Evolutionary conservation across 2,113 vertebrate species (phyloP), one percentile per base, ranked within the genome.

Genomic region (Sander vitreus): DNA sequence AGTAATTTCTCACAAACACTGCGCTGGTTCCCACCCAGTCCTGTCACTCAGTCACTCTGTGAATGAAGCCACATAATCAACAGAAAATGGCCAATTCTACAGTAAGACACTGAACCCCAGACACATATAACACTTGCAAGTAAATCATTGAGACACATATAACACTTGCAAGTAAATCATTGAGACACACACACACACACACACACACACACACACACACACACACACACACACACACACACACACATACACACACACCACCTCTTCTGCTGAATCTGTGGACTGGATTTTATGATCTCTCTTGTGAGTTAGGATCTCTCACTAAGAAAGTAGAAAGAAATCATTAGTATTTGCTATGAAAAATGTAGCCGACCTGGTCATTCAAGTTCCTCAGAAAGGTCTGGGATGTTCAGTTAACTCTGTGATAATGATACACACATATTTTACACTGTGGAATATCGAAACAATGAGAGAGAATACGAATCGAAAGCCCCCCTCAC

Each of bases 61-160:
- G 72, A 92, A 76, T 81, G 83, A 83, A 73, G 73, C 47, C 14
- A 63, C 36, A 65, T 55, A 78, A 81, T 83, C 45, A 73, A 76
- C 78, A 54, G 73, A 70, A 90, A 84, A 91, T 77, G 23, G 73
- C 8, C 73, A 74, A 74, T 86, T 76, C 53, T 71, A 53, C 33
- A 30, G 60, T 54, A 19, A 73, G 51, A 59, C 58, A 48, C 59
- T 18, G 25, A 48, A 58, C 18, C 4, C 33, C 14, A 57, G 23
- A 45, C 43, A 59, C 43, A 27, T 33, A 12, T 18, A 39, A 27
- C 59, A 60, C 71, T 58, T 15, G 12, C 51, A 43, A 21, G 30
- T n/a, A 71, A 74, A 64, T 54, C 2, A 1, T 5, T 58, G 43
- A 27, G 5, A 48, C 25, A 60, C 57, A 36, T 33, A 12, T 18